phyloP scores from a whole-genome alignment of 2,797 vertebrate genomes.

The Myioborus miniatus region DNA sequence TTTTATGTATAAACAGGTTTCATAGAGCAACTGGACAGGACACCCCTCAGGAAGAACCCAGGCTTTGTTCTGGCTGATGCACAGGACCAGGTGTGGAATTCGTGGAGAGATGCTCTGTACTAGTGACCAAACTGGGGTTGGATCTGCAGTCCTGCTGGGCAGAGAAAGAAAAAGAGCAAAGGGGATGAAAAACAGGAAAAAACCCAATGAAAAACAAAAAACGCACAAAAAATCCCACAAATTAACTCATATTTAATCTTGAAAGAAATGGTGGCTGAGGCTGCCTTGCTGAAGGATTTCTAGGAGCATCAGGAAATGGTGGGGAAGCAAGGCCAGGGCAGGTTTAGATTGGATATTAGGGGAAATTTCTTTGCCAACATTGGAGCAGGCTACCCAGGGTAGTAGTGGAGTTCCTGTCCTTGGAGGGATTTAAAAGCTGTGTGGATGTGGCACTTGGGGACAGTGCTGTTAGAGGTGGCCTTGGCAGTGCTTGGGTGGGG shows the following conservation, averaged over 20 bases:
- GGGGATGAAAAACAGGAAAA: neutral
- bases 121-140: too few relatives aligned
- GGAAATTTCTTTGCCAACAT: neutral
- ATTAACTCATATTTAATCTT: neutral
- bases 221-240: neutral
- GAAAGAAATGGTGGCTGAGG: neutral
- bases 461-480: neutral
- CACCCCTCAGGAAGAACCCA: neutral
- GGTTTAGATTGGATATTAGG: neutral
- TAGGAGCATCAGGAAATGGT: neutral
- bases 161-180: neutral
- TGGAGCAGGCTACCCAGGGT: neutral
- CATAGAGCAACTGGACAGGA: neutral
- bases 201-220: rapidly evolving
- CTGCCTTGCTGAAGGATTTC: neutral
- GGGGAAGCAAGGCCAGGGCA: neutral
- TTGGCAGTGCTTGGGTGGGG: neutral
- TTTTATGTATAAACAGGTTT: neutral
- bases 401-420: too few relatives aligned
- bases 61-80: neutral
- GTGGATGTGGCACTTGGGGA: neutral
- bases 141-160: neutral
- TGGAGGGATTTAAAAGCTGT: neutral
- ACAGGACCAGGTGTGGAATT: neutral
- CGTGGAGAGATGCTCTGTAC: neutral